phyloP scores from a whole-genome alignment of 1,140 invertebrate species.

The Atta texana region DNA sequence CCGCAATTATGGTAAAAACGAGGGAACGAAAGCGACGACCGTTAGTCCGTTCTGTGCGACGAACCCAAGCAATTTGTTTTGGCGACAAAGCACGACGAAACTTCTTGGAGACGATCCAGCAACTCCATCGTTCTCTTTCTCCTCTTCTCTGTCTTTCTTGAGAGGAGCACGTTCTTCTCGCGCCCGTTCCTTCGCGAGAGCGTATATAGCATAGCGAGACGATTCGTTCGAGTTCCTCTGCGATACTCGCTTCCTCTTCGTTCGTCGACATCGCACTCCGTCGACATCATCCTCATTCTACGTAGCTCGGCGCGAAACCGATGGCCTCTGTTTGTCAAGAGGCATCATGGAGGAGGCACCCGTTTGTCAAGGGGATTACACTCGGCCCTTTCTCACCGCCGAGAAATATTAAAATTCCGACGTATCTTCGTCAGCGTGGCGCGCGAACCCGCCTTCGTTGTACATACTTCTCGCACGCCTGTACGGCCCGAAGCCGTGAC shows the following conservation, averaged over 20 bases:
- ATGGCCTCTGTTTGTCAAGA: constrained; percentile 79
- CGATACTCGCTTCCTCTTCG: constrained; percentile 28
- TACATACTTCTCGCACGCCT: background rate
- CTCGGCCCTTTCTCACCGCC: constrained; percentile 63
- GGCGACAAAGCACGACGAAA: constrained; percentile 79
- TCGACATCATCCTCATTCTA: constrained; percentile 9
- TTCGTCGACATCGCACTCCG: constrained; percentile 1
- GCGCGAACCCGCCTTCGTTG: constrained; percentile 10
- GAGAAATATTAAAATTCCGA: constrained; percentile 79
- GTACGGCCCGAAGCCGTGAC: background rate
- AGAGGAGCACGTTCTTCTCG: background rate
- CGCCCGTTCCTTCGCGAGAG: too few species aligned
- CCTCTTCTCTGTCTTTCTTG: background rate
- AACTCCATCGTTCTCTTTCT: constrained; percentile 52
- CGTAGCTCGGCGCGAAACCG: constrained; percentile 67
- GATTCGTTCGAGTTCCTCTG: constrained; percentile 28
- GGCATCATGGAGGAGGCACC: constrained; percentile 73
- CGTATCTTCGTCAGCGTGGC: constrained; percentile 70
- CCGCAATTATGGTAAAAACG: constrained; percentile 67
- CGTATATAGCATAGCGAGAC: constrained; percentile 6
- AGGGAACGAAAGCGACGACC: constrained; percentile 50
- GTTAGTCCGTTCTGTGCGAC: constrained; percentile 33
- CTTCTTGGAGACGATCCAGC: constrained; percentile 80
- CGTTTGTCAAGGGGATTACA: constrained; percentile 80
- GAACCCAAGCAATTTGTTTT: constrained; percentile 80